These are phyloP conservation scores for Sturnus vulgaris DNA, from an alignment of 2,113 vertebrate genomes.

Conservation along the genomic window DNA sequence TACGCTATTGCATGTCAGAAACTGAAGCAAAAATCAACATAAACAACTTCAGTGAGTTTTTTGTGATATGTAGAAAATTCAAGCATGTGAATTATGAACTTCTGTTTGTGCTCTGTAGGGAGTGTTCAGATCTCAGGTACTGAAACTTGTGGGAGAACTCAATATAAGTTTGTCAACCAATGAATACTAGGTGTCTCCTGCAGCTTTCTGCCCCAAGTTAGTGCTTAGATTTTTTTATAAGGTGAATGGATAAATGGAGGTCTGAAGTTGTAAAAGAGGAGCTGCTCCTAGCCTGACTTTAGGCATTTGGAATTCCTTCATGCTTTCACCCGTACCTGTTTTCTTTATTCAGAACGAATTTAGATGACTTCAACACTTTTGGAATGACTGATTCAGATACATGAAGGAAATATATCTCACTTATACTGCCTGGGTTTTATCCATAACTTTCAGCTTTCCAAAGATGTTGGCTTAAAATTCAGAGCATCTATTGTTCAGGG, in stretches of 20 bases:
- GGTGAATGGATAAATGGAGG: not conserved
- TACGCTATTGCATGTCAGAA: not conserved
- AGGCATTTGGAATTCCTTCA: not conserved
- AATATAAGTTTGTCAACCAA: not conserved
- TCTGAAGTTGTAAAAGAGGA: not conserved
- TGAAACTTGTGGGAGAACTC: not conserved
- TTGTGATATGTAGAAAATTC: not conserved
- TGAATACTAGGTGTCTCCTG: not conserved
- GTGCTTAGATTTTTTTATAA: not conserved
- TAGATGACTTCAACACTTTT: not conserved
- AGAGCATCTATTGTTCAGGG: not conserved
- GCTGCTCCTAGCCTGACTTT: not conserved
- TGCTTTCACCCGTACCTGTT: not conserved
- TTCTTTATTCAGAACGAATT: not conserved
- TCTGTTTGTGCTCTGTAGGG: not conserved
- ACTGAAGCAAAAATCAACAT: not conserved
- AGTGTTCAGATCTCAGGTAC: not conserved
- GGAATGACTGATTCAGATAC: not conserved
- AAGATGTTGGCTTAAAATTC: not conserved
- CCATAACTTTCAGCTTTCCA: not conserved
- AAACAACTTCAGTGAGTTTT: not conserved
- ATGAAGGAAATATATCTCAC: not conserved
- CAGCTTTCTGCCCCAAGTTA: not conserved
- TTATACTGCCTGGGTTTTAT: not conserved
- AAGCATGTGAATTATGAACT: not conserved